Base-by-base conservation (phyloP, 2,888 invertebrate genomes). In the Pogonocherus hispidulus region DNA sequence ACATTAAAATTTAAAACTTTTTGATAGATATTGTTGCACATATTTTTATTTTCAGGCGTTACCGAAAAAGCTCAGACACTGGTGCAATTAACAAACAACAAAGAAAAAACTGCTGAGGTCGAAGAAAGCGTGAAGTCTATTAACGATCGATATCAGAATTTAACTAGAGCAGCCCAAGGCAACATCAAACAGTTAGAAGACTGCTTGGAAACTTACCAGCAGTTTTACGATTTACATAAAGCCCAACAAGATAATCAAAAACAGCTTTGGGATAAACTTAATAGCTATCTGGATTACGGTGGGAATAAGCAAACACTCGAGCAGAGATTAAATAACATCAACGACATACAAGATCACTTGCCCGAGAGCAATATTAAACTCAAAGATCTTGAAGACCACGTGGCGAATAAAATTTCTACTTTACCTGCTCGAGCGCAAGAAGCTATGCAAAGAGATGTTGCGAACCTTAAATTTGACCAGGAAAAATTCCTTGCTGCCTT, bases 211-310 rank as follows among this genome's bases (percentile, higher is more conserved):
- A 90, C 93, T 5, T 94, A 94, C 81, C 94, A 95, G 82, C 94
- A 94, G 80, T 97, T 96, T 81, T 92, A 92, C 74, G 95, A 95
- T 78, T 88, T 94, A 64, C 94, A 95, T 76, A 95, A 95, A 82
- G 90, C 93, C 0, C 93, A 95, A 73, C 94, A 95, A 86, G 96
- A 96, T 79, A 94, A 95, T 85, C 94, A 96, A 79, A 96, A 96
- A 82, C 93, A 94, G 79, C 89, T 96, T 37, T 95, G 96, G 93
- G 97, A 97, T 82, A 92, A 93, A 75, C 87, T 98, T 4, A 91
- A 94, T 52, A 89, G 92, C 66, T 90, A 94, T 76, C 93, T 93
- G 3, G 97, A 97, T 84, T 94, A 92, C 74, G 92, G 93, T 35
- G 97, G 97, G 5, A 97, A 94, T 78, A 94, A 96, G 83, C 90